Percentiles rank a stretch among this genome's conserved stretches.
phyloP scores from a whole-genome alignment of 2,797 vertebrate genomes.

The Micrastur ruficollis region DNA sequence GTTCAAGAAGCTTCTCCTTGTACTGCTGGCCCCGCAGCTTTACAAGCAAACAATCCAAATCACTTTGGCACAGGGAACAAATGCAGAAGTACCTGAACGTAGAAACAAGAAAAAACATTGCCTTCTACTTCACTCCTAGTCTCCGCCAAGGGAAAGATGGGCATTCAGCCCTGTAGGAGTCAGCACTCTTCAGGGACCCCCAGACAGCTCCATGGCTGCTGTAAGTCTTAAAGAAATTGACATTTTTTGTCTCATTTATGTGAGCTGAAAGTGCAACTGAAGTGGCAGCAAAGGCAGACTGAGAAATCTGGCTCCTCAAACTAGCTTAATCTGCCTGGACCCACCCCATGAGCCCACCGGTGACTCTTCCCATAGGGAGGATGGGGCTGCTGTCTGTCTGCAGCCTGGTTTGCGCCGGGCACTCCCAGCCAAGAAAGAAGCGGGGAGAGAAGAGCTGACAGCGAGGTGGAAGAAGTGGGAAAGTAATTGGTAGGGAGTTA shows the following conservation, averaged over 20 bases:
- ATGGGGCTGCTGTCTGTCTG: not conserved
- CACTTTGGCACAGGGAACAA: not conserved
- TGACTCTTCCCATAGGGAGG: not conserved
- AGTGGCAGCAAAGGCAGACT: not conserved
- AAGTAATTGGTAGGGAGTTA: not conserved
- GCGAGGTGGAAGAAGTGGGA: not conserved
- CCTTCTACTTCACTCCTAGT: not conserved
- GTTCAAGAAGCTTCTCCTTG: not conserved
- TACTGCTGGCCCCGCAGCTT: not conserved
- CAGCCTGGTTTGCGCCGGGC: accelerated
- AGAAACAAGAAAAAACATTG: not conserved
- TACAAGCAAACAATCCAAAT: not conserved
- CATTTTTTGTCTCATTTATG: not conserved
- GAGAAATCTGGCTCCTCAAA: not conserved
- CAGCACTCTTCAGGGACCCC: not conserved
- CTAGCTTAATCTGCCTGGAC: not conserved
- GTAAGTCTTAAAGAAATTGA: not conserved
- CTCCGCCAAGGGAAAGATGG: not conserved
- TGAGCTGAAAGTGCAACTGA: not conserved
- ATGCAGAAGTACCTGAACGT: not conserved
- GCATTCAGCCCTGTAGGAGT: not conserved
- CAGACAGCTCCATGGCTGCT: not conserved
- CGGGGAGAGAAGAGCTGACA: not conserved
- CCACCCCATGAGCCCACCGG: not conserved
- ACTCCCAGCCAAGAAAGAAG: not conserved